A percentile compares a stretch with the other conserved stretches of the same genome.
phyloP scores from a whole-genome alignment of 2,888 invertebrate genomes.

The Lymantria monacha region DNA sequence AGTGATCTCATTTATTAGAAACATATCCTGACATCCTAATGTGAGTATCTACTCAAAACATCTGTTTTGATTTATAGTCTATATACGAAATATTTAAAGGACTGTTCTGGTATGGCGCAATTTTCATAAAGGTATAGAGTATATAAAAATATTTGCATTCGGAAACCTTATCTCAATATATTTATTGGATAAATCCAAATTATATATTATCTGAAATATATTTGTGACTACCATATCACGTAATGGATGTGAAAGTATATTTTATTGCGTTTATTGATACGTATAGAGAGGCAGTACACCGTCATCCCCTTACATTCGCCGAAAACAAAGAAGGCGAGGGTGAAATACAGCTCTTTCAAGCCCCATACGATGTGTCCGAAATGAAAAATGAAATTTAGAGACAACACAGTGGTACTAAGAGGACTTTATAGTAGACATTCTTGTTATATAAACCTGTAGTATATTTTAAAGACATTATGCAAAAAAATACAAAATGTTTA shows the following conservation, averaged over 20 bases:
- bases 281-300: not conserved
- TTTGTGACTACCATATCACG: not conserved
- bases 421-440: too few species aligned
- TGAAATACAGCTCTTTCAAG: constrained; percentile 5
- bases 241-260: not conserved
- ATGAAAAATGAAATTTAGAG: too few species aligned
- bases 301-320: constrained; percentile 11
- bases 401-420: too few species aligned
- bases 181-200: not conserved
- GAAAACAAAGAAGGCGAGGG: constrained; percentile 27
- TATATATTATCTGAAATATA: not conserved
- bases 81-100: not conserved
- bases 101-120: too few species aligned
- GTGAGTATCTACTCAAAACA: too few species aligned
- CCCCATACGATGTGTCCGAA: not conserved
- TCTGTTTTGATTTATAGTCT: constrained; percentile 24
- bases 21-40: constrained; percentile 44
- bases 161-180: not conserved
- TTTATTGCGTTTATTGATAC: constrained; percentile 19
- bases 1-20: constrained; percentile 59
- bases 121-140: too few species aligned
- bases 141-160: not conserved
- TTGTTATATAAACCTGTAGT: too few species aligned
- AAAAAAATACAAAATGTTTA: too few species aligned
- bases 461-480: too few species aligned